Evolutionary conservation across 2,797 vertebrate species (phyloP).

Genomic region (Triplophysa bombifrons): DNA sequence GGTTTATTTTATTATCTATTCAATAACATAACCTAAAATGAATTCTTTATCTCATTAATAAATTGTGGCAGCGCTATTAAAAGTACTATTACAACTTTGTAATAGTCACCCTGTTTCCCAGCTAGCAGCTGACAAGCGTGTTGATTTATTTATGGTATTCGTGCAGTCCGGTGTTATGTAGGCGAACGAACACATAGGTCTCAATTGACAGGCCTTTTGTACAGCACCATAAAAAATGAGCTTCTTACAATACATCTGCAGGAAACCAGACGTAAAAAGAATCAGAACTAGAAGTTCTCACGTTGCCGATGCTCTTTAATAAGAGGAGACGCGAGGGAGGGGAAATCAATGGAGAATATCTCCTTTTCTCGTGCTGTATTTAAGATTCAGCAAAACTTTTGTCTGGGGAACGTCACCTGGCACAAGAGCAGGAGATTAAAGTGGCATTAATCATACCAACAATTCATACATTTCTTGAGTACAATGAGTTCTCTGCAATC

Average conservation of each 20-base stretch:
- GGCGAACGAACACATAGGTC: conserved; percentile 82
- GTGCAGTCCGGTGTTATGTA: conserved; percentile 73
- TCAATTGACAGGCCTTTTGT: conserved; percentile 85
- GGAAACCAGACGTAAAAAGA: conserved; percentile 87
- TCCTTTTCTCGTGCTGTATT: conserved; percentile 79
- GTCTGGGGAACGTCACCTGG: conserved; percentile 73
- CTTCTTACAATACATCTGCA: conserved; percentile 85
- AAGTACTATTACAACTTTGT: conserved; percentile 1
- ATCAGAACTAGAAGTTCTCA: conserved; percentile 84
- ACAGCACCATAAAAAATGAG: conserved; percentile 78
- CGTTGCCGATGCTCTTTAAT: conserved; percentile 71
- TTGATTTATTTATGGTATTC: conserved; percentile 87
- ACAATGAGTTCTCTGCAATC: conserved; percentile 59
- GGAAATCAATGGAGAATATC: conserved; percentile 82
- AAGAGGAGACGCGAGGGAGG: conserved; percentile 64
- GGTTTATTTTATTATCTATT: conserved; percentile 28
- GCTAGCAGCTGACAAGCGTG: conserved; percentile 62
- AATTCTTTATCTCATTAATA: conserved; percentile 52
- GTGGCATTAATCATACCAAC: conserved; percentile 81
- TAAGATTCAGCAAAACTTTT: conserved; percentile 78
- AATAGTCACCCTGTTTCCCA: conserved; percentile 51
- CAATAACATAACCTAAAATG: not conserved
- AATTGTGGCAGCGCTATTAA: conserved; percentile 52
- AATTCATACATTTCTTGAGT: conserved; percentile 79
- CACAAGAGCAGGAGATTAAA: conserved; percentile 64